phyloP scores from a whole-genome alignment of 1,140 invertebrate species.

The Anoplophora glabripennis region DNA sequence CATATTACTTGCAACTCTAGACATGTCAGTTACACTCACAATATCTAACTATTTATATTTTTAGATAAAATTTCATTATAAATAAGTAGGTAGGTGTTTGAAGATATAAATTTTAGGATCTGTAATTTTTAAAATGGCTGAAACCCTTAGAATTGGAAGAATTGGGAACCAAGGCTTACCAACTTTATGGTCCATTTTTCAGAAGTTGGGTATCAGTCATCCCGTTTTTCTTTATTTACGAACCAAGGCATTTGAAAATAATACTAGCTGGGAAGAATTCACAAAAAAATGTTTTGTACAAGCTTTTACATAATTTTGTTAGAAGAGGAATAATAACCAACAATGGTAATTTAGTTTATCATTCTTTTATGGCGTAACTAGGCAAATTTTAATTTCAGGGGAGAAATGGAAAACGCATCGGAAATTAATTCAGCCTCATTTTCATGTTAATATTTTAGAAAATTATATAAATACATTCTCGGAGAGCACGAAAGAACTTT shows the following conservation, averaged over 20 bases:
- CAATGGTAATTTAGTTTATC: conserved; percentile 50
- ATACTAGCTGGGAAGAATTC: conserved; percentile 63
- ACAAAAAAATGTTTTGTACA: conserved; percentile 65
- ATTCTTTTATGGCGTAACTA: background rate
- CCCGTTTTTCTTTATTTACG: conserved; percentile 52
- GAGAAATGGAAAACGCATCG: conserved; percentile 63
- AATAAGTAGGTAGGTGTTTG: background rate
- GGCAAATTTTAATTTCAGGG: conserved; percentile 43
- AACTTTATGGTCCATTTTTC: conserved; percentile 26
- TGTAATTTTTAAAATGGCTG: background rate
- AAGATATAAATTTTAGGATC: too few species aligned
- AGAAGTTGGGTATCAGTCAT: conserved; percentile 44
- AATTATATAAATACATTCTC: conserved; percentile 61
- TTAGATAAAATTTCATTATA: background rate
- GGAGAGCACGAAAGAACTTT: conserved; percentile 52
- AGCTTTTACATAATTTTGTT: conserved; percentile 64
- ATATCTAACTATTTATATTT: too few species aligned
- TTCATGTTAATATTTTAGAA: conserved; percentile 63
- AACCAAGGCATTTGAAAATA: conserved; percentile 57
- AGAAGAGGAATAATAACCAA: conserved; percentile 64
- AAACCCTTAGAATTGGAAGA: conserved; percentile 20
- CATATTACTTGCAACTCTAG: too few species aligned
- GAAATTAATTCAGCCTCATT: conserved; percentile 65
- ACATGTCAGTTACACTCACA: too few species aligned
- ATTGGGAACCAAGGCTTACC: conserved; percentile 20